Conservation (phyloP, 2,888 invertebrate species). For the Notocelia uddmanniana region DNA sequence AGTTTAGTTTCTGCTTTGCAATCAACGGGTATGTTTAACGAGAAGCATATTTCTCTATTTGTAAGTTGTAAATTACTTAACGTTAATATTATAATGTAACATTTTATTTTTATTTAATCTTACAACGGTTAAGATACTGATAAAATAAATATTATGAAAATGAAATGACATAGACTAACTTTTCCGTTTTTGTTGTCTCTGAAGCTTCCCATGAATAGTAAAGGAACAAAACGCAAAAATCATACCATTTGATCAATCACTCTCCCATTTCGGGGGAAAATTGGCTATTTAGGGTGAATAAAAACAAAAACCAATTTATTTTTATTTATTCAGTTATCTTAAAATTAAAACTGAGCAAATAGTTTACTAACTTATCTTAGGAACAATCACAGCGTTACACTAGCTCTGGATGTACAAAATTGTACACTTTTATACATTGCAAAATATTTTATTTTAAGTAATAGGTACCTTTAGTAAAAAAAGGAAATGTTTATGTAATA, state of each 20-base stretch:
- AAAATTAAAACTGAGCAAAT: constrained; percentile 70
- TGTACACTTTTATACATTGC: constrained; percentile 2
- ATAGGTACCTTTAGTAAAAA: neutral
- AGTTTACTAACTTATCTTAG: constrained; percentile 65
- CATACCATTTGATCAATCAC: constrained; percentile 5
- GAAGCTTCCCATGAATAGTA: neutral
- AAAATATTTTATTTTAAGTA: neutral
- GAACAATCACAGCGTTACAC: constrained; percentile 70
- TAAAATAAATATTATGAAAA: too few relatives aligned
- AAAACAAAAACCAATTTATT: constrained; percentile 44
- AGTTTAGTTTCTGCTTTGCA: constrained; percentile 30
- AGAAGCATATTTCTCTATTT: neutral
- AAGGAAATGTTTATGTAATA: neutral
- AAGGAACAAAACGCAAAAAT: constrained; percentile 29
- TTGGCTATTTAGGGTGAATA: constrained; percentile 23
- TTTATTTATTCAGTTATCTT: constrained; percentile 53
- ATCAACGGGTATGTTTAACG: neutral
- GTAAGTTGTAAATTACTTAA: neutral
- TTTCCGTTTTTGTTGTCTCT: neutral
- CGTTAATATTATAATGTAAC: neutral
- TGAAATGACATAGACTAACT: neutral
- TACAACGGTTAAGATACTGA: neutral
- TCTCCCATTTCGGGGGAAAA: neutral
- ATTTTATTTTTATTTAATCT: neutral
- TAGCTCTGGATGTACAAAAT: constrained; percentile 51